These are phyloP conservation scores for Chydorus sphaericus DNA, from an alignment of 2,888 invertebrate genomes.

Conservation along the genomic window DNA sequence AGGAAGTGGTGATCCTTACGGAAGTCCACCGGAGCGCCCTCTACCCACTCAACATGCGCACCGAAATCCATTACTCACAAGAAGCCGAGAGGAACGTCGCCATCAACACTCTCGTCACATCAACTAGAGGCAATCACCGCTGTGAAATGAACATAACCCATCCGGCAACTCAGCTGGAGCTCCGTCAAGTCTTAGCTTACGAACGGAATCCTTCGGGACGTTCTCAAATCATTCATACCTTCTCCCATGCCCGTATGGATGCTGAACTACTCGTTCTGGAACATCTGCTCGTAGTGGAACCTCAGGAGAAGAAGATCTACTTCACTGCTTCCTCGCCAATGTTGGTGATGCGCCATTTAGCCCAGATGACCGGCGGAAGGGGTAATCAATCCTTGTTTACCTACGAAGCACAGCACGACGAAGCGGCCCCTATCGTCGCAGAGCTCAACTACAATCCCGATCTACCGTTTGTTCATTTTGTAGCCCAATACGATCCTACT, in stretches of 20 bases:
- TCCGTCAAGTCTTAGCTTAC: background rate
- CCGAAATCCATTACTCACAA: slow-evolving; percentile 1
- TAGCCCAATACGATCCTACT: slow-evolving; percentile 8
- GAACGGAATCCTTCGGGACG: background rate
- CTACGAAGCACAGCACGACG: slow-evolving; percentile 10
- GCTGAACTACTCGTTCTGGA: background rate
- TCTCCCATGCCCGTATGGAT: background rate
- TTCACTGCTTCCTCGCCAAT: background rate
- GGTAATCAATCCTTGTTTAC: background rate
- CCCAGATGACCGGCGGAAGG: background rate
- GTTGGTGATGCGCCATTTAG: background rate
- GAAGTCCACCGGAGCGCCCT: background rate
- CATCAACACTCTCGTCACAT: background rate
- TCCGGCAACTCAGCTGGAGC: slow-evolving; percentile 3
- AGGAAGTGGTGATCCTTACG: background rate
- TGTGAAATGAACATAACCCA: slow-evolving; percentile 2
- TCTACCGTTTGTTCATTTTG: background rate
- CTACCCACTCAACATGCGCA: background rate
- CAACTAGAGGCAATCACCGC: background rate
- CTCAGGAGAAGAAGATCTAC: background rate
- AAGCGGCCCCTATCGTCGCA: background rate
- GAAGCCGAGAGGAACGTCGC: background rate
- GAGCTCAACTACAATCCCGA: background rate
- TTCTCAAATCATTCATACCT: background rate
- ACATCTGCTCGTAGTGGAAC: background rate